phyloP scores from a whole-genome alignment of 2,113 vertebrate genomes.

The Nyctibius bracteatus region DNA sequence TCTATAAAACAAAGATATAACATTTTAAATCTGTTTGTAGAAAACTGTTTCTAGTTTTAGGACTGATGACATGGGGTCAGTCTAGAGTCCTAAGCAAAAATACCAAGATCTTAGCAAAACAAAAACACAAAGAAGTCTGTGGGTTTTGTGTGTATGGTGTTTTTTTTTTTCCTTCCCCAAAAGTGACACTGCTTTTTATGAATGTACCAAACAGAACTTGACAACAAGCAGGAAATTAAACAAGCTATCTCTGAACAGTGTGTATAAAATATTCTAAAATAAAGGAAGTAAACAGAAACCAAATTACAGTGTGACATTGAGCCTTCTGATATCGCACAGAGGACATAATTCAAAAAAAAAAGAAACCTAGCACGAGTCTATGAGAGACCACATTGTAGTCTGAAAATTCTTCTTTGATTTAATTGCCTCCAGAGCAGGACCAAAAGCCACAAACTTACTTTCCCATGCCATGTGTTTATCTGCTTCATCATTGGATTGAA shows the following conservation, averaged over 20 bases:
- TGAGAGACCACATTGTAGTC: not conserved
- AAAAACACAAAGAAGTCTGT: not conserved
- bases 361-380: accelerated
- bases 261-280: slow-evolving; percentile 13
- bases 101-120: not conserved
- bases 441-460: not conserved
- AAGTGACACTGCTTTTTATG: not conserved
- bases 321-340: not conserved
- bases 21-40: not conserved
- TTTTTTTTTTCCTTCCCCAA: not conserved
- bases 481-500: not conserved
- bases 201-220: not conserved
- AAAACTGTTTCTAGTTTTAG: not conserved
- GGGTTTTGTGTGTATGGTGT: not conserved
- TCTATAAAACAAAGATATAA: not conserved
- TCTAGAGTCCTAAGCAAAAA: not conserved
- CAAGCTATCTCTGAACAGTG: slow-evolving; percentile 2
- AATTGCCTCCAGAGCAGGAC: not conserved
- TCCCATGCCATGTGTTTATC: not conserved
- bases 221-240: slow-evolving; percentile 53
- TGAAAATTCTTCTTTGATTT: not conserved
- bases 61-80: not conserved
- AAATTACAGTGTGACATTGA: not conserved
- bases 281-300: not conserved
- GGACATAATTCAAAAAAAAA: not conserved